Percentiles rank a stretch among this genome's conserved stretches.
These are phyloP conservation scores for Hirudinaria manillensis DNA, from an alignment of 2,888 invertebrate species.

Conservation along the genomic window DNA sequence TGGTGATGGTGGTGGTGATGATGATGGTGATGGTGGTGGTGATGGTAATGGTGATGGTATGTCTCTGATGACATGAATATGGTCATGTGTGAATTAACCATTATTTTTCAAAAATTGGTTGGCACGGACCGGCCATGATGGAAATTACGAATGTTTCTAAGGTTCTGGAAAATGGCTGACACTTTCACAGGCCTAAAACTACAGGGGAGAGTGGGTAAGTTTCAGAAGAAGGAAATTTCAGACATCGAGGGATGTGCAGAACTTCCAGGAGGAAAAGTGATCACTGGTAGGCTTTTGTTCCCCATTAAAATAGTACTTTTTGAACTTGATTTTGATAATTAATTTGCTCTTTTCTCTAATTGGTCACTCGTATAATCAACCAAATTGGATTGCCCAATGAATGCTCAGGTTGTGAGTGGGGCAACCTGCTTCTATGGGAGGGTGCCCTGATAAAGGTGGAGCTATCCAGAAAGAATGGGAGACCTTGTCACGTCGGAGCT, in stretches of 20 bases:
- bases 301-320: background rate
- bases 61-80: too few relatives aligned
- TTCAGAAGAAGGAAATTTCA: constrained; percentile 84
- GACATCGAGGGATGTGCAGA: constrained; percentile 78
- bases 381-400: background rate
- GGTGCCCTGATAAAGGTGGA: constrained; percentile 74
- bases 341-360: background rate
- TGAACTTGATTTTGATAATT: background rate
- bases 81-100: too few relatives aligned
- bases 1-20: constrained; percentile 21
- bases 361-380: constrained; percentile 43
- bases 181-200: constrained; percentile 87
- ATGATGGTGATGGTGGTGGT: too few relatives aligned
- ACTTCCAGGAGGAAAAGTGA: constrained; percentile 79
- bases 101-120: too few relatives aligned
- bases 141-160: constrained; percentile 47
- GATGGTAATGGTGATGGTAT: too few relatives aligned
- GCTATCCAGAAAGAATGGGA: constrained; percentile 56
- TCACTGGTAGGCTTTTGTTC: constrained; percentile 16
- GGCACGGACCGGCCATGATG: too few relatives aligned
- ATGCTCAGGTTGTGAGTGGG: constrained; percentile 74
- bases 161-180: constrained; percentile 85
- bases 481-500: constrained; percentile 69
- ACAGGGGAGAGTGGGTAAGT: constrained; percentile 78
- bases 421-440: constrained; percentile 85